phyloP scores from a whole-genome alignment of 2,888 invertebrate species.

The Archips xylosteana region DNA sequence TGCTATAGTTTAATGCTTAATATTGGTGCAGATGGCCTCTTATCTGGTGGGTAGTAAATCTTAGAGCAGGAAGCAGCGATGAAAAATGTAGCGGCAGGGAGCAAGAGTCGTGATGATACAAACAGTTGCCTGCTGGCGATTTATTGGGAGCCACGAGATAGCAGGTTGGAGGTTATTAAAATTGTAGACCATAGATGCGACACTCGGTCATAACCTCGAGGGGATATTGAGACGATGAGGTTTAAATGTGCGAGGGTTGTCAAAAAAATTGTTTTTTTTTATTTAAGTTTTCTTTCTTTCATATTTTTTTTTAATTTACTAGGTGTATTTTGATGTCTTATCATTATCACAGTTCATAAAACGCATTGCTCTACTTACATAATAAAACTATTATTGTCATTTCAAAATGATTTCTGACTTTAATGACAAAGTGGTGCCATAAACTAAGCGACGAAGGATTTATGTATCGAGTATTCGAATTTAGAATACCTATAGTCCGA shows the following conservation, averaged over 20 bases:
- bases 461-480: slow-evolving; percentile 72
- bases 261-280: not conserved
- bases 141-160: slow-evolving; percentile 48
- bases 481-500: slow-evolving; percentile 71
- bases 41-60: slow-evolving; percentile 65
- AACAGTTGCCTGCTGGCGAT: slow-evolving; percentile 51
- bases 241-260: not conserved
- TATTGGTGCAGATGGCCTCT: slow-evolving; percentile 56
- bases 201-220: not conserved
- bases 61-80: slow-evolving; percentile 61
- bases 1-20: slow-evolving; percentile 39
- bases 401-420: slow-evolving; percentile 41
- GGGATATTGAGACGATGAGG: not conserved
- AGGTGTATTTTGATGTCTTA: not conserved
- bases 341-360: slow-evolving; percentile 18
- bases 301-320: not conserved
- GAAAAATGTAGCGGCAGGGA: slow-evolving; percentile 62
- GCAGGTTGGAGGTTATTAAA: slow-evolving; percentile 48
- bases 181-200: slow-evolving; percentile 23
- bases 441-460: slow-evolving; percentile 72
- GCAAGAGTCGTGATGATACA: slow-evolving; percentile 57
- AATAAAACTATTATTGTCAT: slow-evolving; percentile 31
- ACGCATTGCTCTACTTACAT: slow-evolving; percentile 29
- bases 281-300: too few relatives aligned
- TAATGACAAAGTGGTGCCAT: slow-evolving; percentile 72